Conservation (phyloP, 2,797 vertebrate species). For the Apogon hyalosoma region DNA sequence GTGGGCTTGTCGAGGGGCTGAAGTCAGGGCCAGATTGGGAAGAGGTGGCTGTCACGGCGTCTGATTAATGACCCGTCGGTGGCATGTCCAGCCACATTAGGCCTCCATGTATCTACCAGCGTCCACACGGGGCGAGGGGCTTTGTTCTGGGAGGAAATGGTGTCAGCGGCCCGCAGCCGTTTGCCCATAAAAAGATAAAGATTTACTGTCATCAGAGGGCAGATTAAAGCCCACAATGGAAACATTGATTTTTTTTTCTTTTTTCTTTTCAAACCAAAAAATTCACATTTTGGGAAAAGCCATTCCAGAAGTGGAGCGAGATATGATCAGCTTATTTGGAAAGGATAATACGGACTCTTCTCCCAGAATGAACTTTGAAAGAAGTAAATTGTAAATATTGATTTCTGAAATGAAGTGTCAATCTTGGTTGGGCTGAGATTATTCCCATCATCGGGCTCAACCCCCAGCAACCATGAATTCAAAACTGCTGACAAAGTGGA, state of each 20-base stretch:
- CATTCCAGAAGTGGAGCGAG: slow-evolving; percentile 94
- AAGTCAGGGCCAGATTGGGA: slow-evolving; percentile 80
- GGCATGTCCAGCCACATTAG: slow-evolving; percentile 99
- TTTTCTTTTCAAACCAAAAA: slow-evolving; percentile 89
- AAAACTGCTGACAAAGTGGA: slow-evolving; percentile 99
- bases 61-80: slow-evolving; percentile 99
- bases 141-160: slow-evolving; percentile 99
- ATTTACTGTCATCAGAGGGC: slow-evolving; percentile 99
- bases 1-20: slow-evolving; percentile 80
- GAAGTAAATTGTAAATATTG: slow-evolving; percentile 99
- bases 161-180: slow-evolving; percentile 97
- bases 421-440: slow-evolving; percentile 98
- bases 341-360: slow-evolving; percentile 99
- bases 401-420: slow-evolving; percentile 99
- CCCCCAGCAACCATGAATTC: slow-evolving; percentile 94
- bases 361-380: slow-evolving; percentile 99
- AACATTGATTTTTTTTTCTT: slow-evolving; percentile 99
- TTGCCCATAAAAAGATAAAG: slow-evolving; percentile 99
- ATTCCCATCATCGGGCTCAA: slow-evolving; percentile 98
- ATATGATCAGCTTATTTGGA: slow-evolving; percentile 99
- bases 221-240: slow-evolving; percentile 99
- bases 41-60: slow-evolving; percentile 95
- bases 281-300: slow-evolving; percentile 99
- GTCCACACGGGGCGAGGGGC: slow-evolving; percentile 93
- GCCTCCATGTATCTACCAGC: slow-evolving; percentile 96